These are phyloP conservation scores for Hipposideros larvatus DNA, from an alignment of 2,797 vertebrate species.

Conservation along the genomic window DNA sequence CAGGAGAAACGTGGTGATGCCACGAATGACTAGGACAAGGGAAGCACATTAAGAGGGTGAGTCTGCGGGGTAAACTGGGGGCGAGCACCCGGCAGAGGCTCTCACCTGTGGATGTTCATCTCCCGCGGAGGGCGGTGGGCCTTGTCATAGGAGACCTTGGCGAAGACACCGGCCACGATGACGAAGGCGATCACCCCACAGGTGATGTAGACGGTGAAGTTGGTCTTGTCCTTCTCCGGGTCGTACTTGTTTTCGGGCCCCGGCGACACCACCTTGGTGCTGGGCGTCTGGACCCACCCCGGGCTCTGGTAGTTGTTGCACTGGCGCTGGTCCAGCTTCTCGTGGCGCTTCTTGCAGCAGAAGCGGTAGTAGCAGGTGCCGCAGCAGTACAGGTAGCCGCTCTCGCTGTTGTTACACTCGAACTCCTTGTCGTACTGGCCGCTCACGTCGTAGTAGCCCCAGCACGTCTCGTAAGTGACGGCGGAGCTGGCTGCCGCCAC, in stretches of 20 bases:
- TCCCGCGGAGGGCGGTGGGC: slow-evolving; percentile 97
- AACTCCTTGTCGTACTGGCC: slow-evolving; percentile 98
- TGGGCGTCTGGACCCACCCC: slow-evolving; percentile 95
- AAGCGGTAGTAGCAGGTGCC: slow-evolving; percentile 98
- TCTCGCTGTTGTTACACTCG: slow-evolving; percentile 97
- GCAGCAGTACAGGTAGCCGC: slow-evolving; percentile 96
- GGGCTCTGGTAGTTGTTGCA: slow-evolving; percentile 98
- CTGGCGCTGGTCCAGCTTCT: slow-evolving; percentile 95
- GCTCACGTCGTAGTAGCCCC: slow-evolving; percentile 98
- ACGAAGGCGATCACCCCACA: slow-evolving; percentile 97
- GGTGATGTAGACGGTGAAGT: slow-evolving; percentile 98
- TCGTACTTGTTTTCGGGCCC: slow-evolving; percentile 93
- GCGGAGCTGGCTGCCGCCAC: slow-evolving; percentile 81
- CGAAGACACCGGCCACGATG: slow-evolving; percentile 95
- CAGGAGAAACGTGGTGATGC: not conserved
- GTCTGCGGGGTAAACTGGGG: not conserved
- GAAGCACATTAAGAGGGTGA: not conserved
- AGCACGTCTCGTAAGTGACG: slow-evolving; percentile 94
- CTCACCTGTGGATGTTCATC: slow-evolving; percentile 99
- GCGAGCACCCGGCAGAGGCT: not conserved
- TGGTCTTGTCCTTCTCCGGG: slow-evolving; percentile 97
- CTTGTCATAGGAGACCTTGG: slow-evolving; percentile 98
- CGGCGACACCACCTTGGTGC: slow-evolving; percentile 88
- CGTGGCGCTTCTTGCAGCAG: slow-evolving; percentile 96
- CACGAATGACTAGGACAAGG: too few species aligned